Evolutionary conservation across 1,140 invertebrate species (phyloP).

Genomic region (Plutomurus gul): DNA sequence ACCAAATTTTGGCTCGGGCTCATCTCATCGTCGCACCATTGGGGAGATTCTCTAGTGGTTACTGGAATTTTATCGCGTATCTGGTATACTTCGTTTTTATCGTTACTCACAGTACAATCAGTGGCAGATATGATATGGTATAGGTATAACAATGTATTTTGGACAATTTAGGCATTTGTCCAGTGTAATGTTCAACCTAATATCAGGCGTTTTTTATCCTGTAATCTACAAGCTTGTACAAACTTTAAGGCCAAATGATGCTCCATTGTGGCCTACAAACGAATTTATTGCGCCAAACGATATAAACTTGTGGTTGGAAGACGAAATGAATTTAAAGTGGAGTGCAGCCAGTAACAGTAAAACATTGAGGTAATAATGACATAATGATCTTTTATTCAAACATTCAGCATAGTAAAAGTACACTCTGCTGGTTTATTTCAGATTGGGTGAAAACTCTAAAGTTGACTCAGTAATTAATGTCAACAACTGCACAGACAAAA

Average conservation of each 20-base stretch:
- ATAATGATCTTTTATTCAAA: background rate
- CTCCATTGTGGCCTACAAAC: background rate
- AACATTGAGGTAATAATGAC: background rate
- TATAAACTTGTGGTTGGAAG: background rate
- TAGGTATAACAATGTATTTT: no score
- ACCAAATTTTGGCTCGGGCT: slow-evolving; percentile 45
- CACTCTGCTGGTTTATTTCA: no score
- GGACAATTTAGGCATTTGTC: background rate
- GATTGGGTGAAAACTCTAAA: no score
- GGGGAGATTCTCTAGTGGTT: slow-evolving; percentile 50
- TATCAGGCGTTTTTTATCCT: background rate
- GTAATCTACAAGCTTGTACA: background rate
- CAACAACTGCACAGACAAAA: no score
- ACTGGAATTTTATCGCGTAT: slow-evolving; percentile 41
- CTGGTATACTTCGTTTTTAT: no score
- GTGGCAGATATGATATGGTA: no score
- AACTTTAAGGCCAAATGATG: background rate
- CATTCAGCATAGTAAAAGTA: no score
- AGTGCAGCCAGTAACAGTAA: background rate
- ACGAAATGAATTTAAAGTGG: background rate
- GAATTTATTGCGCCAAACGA: background rate
- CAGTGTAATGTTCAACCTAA: background rate
- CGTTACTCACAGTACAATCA: no score
- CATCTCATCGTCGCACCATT: slow-evolving; percentile 45
- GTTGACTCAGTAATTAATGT: no score